Evolutionary conservation across 2,888 invertebrate genomes (phyloP), one percentile per base, ranked within the genome.

Genomic region (Tineola bisselliella): DNA sequence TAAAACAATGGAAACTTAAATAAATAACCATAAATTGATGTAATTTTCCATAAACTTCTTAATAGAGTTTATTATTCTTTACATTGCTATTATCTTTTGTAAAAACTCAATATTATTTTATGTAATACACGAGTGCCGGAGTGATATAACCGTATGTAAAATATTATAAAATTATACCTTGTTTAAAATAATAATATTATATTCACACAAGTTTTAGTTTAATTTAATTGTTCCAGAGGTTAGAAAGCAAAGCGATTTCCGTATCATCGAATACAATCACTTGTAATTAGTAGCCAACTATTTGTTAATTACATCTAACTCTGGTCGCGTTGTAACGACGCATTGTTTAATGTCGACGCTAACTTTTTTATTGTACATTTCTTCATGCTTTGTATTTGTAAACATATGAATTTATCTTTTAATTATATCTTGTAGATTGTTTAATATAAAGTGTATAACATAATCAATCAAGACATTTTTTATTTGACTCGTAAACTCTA

Each of bases 211-310:
- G 48, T 17, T 48, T 48, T 48, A 48, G 48, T 48, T 48, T 48
- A 6, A 48, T 48, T 48, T 48, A 19, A 54, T 25, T 54, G 25
- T 25, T 25, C 25, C 12, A 54, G 25, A 12, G 8, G 58, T 15
- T 58, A 58, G 58, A 58, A 58, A 58, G 58, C 33, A 58, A 58
- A 58, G 19, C 33, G 8, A 58, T 58, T 33, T 58, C 58, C 58
- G 31, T 33, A 58, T 58, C 58, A 33, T 17, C 13, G 10, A 58
- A 58, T 58, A 58, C 33, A 58, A 58, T 58, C 58, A 33, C 33
- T 56, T 25, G 6, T 58, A 57, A 58, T 33, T 58, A 31, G 31
- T 33, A 33, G n/a, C n/a, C n/a, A n/a, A 33, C 58, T 58, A 58
- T 33, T 58, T 33, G 33, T 58, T 58, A 58, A 58, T 58, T 58